Percentiles rank a stretch among this genome's conserved stretches.
Conservation (phyloP, 2,113 vertebrate species). For the Anthoscopus minutus region DNA sequence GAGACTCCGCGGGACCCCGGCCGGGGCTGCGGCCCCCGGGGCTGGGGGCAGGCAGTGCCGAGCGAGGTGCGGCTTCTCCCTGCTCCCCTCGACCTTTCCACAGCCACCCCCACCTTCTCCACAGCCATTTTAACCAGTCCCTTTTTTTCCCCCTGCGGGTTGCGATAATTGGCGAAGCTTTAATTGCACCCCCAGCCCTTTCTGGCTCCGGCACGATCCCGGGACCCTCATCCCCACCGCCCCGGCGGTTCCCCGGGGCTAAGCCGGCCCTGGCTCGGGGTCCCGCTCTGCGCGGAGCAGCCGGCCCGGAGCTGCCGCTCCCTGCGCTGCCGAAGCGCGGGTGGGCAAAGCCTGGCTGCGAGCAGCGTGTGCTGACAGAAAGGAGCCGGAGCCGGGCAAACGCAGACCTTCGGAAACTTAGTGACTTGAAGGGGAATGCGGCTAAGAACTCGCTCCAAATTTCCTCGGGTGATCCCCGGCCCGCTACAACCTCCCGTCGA, state of each 20-base stretch:
- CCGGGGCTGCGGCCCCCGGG: background rate
- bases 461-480: background rate
- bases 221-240: background rate
- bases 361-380: background rate
- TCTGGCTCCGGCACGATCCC: background rate
- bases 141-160: background rate
- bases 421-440: background rate
- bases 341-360: background rate
- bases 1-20: background rate
- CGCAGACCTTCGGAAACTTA: background rate
- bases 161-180: background rate
- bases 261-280: background rate
- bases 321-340: background rate
- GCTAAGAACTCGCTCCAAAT: conserved; percentile 3
- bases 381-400: background rate
- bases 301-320: background rate
- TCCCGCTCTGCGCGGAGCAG: background rate
- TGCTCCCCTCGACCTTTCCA: background rate
- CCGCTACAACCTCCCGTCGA: background rate
- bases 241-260: background rate
- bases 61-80: background rate
- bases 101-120: background rate
- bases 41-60: too few species aligned
- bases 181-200: background rate
- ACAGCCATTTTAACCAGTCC: background rate